Evolutionary conservation across 2,797 vertebrate species (phyloP), one percentile per base, ranked within the genome.

Genomic region (Urosaurus nigricauda): DNA sequence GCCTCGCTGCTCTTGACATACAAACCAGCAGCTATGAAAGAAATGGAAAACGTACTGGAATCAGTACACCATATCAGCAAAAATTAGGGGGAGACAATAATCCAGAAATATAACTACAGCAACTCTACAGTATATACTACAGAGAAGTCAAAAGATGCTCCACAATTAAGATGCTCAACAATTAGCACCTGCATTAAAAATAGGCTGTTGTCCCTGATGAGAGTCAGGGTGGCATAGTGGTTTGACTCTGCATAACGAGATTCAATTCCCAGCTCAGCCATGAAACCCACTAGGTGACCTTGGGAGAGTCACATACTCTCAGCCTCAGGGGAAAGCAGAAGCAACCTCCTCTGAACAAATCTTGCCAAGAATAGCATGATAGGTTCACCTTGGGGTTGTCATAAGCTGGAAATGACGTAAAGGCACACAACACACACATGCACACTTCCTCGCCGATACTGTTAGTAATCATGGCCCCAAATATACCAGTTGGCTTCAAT

Each of bases 1-100:
- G 97, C 97, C 93, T 99, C 97, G 0, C 97, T 98, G 97, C 98
- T 99, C 94, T 98, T 98, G 92, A 99, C 94, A 0, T 98, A 98
- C 70, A 99, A 94, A 78, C 98, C 98, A 0, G 98, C 98, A 1
- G 98, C 98, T 99, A 79, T 13, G 93, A 53, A 53, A 37, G 4
- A 81, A 58, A 87, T 21, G 35, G 79, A 58, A 17, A 6, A 37
- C 12, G 9, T 16, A 16, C 16, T 29, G 32, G 56, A 63, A 73
- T 71, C 74, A 60, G 26, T 21, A 8, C 35, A 19, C 16, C 5
- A 0, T 1, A 19, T 56, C 4, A 53, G 65, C 43, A 70, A 63
- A 87, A 47, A n/a, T 11, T 32, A 26, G 26, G 16, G 17, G 7
- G 9, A 81, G 63, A 40, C n/a, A 73, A 35, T 63, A 81, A 87